A percentile compares a stretch with the other conserved stretches of the same genome.
Evolutionary conservation across 2,888 invertebrate species (phyloP).

Genomic region (Rotaria socialis): DNA sequence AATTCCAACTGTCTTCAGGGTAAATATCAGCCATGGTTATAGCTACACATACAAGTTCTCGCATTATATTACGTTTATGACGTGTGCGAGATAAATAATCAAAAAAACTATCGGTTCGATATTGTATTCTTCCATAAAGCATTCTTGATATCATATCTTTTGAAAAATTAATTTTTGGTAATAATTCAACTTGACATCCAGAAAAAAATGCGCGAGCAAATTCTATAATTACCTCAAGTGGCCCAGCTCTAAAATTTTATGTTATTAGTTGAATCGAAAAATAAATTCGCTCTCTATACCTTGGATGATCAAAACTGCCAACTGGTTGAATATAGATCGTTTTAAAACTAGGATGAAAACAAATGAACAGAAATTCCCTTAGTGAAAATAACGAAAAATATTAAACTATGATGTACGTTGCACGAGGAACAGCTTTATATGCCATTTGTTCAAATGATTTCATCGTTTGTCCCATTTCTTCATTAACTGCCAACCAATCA

Average conservation of each 20-base stretch:
- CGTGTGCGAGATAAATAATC: background rate
- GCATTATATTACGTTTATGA: background rate
- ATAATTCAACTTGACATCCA: background rate
- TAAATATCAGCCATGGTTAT: constrained; percentile 1
- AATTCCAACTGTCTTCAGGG: background rate
- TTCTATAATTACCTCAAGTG: background rate
- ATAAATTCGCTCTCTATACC: background rate
- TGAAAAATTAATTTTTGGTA: background rate
- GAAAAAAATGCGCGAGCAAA: background rate
- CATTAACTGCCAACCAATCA: background rate
- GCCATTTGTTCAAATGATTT: background rate
- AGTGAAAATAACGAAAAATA: background rate
- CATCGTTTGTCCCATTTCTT: background rate
- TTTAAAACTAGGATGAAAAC: background rate
- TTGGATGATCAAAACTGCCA: background rate
- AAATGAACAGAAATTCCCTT: background rate
- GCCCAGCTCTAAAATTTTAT: background rate
- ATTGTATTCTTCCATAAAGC: background rate
- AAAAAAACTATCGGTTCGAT: background rate
- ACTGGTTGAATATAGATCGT: background rate
- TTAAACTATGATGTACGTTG: background rate
- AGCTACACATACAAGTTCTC: background rate
- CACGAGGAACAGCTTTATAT: background rate
- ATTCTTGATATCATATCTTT: background rate
- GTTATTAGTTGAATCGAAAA: background rate